A percentile compares a stretch with the other conserved stretches of the same genome.
phyloP scores from a whole-genome alignment of 2,113 vertebrate genomes.

The Melanerpes formicivorus region DNA sequence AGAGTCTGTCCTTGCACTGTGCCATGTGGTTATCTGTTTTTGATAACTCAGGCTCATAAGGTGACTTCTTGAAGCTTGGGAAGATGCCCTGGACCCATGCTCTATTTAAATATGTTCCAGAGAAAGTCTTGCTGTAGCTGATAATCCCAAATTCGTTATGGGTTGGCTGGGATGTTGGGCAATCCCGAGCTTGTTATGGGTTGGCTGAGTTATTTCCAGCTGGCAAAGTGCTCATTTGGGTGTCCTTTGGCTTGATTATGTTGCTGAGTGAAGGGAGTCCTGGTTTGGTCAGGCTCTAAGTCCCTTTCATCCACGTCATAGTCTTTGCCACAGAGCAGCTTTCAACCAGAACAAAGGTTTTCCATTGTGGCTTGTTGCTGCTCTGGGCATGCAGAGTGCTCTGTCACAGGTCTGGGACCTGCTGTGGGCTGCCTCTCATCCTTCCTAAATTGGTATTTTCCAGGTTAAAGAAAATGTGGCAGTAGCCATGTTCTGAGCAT shows the following conservation, averaged over 20 bases:
- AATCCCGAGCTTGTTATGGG: not conserved
- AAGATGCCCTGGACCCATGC: not conserved
- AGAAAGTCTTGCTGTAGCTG: not conserved
- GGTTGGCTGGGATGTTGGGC: not conserved
- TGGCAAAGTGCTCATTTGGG: not conserved
- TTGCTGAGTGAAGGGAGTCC: not conserved
- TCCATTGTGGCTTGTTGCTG: not conserved
- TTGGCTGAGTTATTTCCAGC: not conserved
- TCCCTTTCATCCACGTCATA: not conserved
- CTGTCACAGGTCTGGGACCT: not conserved
- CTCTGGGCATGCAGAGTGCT: not conserved
- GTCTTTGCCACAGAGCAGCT: not conserved
- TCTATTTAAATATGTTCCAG: not conserved
- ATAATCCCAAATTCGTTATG: not conserved
- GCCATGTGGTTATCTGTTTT: not conserved
- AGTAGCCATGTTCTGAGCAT: not conserved
- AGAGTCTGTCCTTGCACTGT: not conserved
- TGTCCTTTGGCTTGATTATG: not conserved
- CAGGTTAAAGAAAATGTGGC: not conserved
- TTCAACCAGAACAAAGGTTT: not conserved
- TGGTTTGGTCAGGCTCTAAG: rapidly evolving
- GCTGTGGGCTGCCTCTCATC: not conserved
- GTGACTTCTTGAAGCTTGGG: not conserved
- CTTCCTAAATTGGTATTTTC: not conserved
- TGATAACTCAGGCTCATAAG: not conserved